Base-by-base conservation (phyloP, 2,888 invertebrate genomes). In the Papilio elwesi region DNA sequence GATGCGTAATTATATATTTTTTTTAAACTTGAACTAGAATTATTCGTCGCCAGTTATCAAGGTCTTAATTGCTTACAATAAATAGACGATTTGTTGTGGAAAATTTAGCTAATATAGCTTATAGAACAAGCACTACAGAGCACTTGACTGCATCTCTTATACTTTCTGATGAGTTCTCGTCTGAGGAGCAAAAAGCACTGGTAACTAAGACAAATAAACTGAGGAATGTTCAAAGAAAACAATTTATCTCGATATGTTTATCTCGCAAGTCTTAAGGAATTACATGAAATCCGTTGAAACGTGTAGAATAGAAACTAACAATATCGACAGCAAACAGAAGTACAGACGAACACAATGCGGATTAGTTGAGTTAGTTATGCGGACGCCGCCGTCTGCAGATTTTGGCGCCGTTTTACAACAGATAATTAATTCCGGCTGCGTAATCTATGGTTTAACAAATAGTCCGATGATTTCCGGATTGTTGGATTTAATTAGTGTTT, bases 181-280 rank as follows among this genome's bases (percentile, higher is more conserved):
- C 26, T 26, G 26, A 26, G 26, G 26, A 26, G 2, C n/a, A n/a
- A n/a, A n/a, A n/a, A n/a, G n/a, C n/a, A n/a, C n/a, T 26, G 26
- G 26, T 26, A 26, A 26, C 26, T 26, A 4, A 26, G 1, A 4
- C 4, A 26, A 26, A 26, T 26, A 26, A 26, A 26, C 26, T n/a
- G n/a, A 15, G 52, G 3, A 15, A 52, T 49, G 10, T 49, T 10
- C 36, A 13, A 38, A 7, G 9, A 62, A 62, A 62, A 43, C 43
- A 43, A 62, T 26, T 6, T 38, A 59, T 62, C 59, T 43, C 38
- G 49, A 73, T 68, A 68, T 86, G 78, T 85, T 86, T 86, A 85
- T 85, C 85, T 80, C 73, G 78, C 78, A 79, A 81, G 78, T 83
- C 82, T 80, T 69, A 66, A 59, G 49, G 71, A 68, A 77, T 80